Evolutionary conservation across 2,113 vertebrate species (phyloP), one percentile per base, ranked within the genome.

Genomic region (Thoracochromis brauschi): DNA sequence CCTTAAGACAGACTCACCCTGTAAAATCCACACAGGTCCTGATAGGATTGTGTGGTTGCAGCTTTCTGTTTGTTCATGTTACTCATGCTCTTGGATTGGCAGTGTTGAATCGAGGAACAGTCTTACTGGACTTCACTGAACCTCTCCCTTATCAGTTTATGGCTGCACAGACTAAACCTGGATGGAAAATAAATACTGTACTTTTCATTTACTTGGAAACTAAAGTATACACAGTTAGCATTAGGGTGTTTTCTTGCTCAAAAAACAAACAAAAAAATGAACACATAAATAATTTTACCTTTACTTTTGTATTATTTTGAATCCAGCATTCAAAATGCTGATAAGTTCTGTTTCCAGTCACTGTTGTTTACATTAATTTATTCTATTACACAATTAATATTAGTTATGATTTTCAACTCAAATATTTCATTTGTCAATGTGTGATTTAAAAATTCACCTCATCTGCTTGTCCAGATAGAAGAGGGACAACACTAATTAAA

Each of bases 1-100:
- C 54, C 91, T 91, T 90, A 91, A 94, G 92, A 93, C 89, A 84
- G 92, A 79, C 93, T 92, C 91, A 54, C 92, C 91, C 92, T 88
- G 71, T 85, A 90, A 85, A 92, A 86, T 13, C 92, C 89, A 94
- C 90, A 92, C 57, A 53, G 38, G 8, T 79, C 87, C 87, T 86
- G 94, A 94, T 94, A 95, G 83, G 83, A 94, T 92, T 93, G 92
- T 94, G 82, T 51, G n/a, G 51, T 51, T 57, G 81, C 2, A 78
- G 60, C 79, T 80, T 42, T 86, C 31, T 92, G 84, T 93, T 93
- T 92, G 86, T 79, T 92, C 87, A 24, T 88, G 60, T 90, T 89
- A 84, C 68, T 92, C 90, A 89, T 84, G 81, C 82, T 60, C 63
- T 42, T 57, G 51, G 26, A 45, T 11, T 86, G 82, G 83, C 81